Evolutionary conservation across 2,888 invertebrate species (phyloP), one percentile per base, ranked within the genome.

Genomic region (Trissolcus brochymenae): DNA sequence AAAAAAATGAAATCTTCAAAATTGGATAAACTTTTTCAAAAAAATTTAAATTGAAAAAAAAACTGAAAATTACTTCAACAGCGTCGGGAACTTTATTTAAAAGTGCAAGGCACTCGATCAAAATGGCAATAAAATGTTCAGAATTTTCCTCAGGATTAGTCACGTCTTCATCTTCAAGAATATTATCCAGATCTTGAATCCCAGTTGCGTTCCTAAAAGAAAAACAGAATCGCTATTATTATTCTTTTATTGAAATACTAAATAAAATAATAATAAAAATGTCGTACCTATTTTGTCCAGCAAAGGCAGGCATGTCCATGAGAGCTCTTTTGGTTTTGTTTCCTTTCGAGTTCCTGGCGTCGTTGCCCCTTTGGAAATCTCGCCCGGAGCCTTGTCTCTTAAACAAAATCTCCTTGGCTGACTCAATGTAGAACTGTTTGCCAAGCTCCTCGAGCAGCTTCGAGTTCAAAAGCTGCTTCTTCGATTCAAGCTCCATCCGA

Each of bases 21-120:
- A 19, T 19, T 19, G 2, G 2, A 19, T 2, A 19, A 19, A 19
- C 19, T 19, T n/a, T n/a, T n/a, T 19, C 11, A 49, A n/a, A 49
- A 49, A 49, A 49, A 1, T n/a, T n/a, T 7, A 49, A 49, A 1
- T n/a, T 49, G 6, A 4, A 2, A 41, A 1, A 41, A 41, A 21
- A 29, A n/a, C 9, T 7, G 29, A 7, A 56, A 60, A 40, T 7
- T 51, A 94, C 95, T 91, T 96, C 96, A 43, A 97, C 92, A 19
- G 96, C 95, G 83, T 95, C 96, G 62, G 95, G 94, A 82, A 97
- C 91, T 87, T 95, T 95, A 61, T 94, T 94, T 77, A 98, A 90
- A 73, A 95, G 92, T 13, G 94, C 95, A 61, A 98, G 91, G 77
- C 97, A 96, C 87, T 97, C 96, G 0, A 97, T 93, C 51, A 97